Percentiles rank a stretch among this genome's conserved stretches.
Evolutionary conservation across 92 coral and sea anemone species (phyloP).

Genomic region (Epizoanthus fatuus): DNA sequence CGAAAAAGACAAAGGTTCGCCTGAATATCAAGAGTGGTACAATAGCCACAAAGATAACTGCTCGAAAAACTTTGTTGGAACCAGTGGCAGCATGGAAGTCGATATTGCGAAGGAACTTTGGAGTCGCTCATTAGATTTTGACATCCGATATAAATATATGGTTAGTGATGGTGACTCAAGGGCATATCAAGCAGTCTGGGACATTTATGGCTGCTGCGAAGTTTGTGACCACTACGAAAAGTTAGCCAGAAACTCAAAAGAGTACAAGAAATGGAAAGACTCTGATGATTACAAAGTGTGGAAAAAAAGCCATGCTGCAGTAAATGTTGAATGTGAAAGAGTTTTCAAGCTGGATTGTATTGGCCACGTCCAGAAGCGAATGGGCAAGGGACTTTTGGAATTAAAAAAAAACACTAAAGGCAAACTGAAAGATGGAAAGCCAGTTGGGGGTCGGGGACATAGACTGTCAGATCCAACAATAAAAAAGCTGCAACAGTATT

Average conservation of each 20-base stretch:
- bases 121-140: neutral
- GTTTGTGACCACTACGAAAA: constrained; percentile 17
- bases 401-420: constrained; percentile 26
- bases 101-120: neutral
- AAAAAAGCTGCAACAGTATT: constrained; percentile 12
- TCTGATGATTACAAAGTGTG: constrained; percentile 28
- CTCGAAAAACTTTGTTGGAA: constrained; percentile 19
- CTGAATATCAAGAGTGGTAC: constrained; percentile 34
- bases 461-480: constrained; percentile 1
- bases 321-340: constrained; percentile 28
- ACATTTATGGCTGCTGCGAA: constrained; percentile 40
- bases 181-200: constrained; percentile 5
- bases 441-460: constrained; percentile 31
- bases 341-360: constrained; percentile 56
- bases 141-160: constrained; percentile 4
- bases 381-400: constrained; percentile 42
- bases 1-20: constrained; percentile 14
- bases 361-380: constrained; percentile 44
- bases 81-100: neutral
- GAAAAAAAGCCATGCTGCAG: constrained; percentile 31
- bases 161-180: constrained; percentile 15
- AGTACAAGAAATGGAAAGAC: constrained; percentile 32
- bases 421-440: constrained; percentile 52
- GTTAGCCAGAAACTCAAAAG: constrained; percentile 11
- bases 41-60: constrained; percentile 49